phyloP scores from a whole-genome alignment of 2,797 vertebrate species.

The Gallinago nigripennis region DNA sequence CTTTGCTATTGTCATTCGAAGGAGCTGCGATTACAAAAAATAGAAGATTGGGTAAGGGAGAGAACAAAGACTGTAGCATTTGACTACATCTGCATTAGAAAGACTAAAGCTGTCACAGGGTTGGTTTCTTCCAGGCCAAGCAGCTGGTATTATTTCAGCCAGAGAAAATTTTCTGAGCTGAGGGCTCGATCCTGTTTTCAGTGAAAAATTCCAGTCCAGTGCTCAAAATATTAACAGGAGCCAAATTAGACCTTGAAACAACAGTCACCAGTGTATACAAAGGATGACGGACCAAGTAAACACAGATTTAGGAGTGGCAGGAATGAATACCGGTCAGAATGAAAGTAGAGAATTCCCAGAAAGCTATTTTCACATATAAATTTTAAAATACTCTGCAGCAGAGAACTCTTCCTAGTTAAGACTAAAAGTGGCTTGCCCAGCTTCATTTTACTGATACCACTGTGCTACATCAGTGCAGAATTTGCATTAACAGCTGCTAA shows the following conservation, averaged over 20 bases:
- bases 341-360: neutral
- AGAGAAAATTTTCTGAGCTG: neutral
- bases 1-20: constrained; percentile 97
- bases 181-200: neutral
- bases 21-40: constrained; percentile 79
- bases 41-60: neutral
- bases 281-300: neutral
- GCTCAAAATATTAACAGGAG: neutral
- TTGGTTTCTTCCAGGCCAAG: neutral
- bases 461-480: neutral
- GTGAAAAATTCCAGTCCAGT: neutral
- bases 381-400: neutral
- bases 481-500: neutral
- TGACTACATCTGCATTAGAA: no score
- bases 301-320: neutral
- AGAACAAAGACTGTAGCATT: no score
- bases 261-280: neutral
- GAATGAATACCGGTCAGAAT: neutral
- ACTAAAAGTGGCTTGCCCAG: neutral
- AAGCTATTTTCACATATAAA: neutral
- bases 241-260: neutral
- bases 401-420: neutral
- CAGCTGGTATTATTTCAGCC: neutral
- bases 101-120: neutral
- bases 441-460: neutral